Conservation (phyloP, 2,113 vertebrate genomes). For the Trinectes maculatus region DNA sequence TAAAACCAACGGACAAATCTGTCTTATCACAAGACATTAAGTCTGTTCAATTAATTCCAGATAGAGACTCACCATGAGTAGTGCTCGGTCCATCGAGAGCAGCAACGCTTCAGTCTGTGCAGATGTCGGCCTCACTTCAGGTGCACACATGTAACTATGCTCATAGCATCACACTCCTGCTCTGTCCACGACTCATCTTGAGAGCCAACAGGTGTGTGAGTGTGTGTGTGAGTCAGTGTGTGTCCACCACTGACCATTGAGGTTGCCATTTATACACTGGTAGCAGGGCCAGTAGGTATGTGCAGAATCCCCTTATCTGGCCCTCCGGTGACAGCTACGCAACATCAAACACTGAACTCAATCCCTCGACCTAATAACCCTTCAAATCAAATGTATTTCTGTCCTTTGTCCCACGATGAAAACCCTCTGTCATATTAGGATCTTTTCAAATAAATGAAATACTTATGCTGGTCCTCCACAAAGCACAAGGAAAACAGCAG, state of each 20-base stretch:
- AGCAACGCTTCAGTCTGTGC: background rate
- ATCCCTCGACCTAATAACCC: slow-evolving; percentile 54
- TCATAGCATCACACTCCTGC: slow-evolving; percentile 5
- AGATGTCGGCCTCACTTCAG: background rate
- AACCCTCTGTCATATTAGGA: slow-evolving; percentile 46
- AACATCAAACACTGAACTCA: slow-evolving; percentile 78
- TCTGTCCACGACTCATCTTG: slow-evolving; percentile 31
- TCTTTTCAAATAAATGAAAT: slow-evolving; percentile 44
- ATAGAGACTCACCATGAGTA: slow-evolving; percentile 63
- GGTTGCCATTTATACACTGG: slow-evolving; percentile 75
- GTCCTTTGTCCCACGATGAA: slow-evolving; percentile 47
- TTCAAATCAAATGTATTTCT: slow-evolving; percentile 64
- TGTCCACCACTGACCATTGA: slow-evolving; percentile 25
- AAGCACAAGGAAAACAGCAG: background rate
- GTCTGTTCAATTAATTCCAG: background rate
- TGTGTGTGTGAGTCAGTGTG: slow-evolving; percentile 33
- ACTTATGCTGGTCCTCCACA: background rate
- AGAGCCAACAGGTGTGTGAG: slow-evolving; percentile 33
- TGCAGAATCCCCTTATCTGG: slow-evolving; percentile 84
- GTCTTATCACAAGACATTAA: slow-evolving; percentile 1
- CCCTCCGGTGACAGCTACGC: slow-evolving; percentile 76
- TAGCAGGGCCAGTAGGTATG: slow-evolving; percentile 75
- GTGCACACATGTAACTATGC: background rate
- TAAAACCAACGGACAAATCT: slow-evolving; percentile 42
- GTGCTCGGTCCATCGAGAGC: slow-evolving; percentile 50